Conservation (phyloP, 2,797 vertebrate species). For the Pangasius djambal region DNA sequence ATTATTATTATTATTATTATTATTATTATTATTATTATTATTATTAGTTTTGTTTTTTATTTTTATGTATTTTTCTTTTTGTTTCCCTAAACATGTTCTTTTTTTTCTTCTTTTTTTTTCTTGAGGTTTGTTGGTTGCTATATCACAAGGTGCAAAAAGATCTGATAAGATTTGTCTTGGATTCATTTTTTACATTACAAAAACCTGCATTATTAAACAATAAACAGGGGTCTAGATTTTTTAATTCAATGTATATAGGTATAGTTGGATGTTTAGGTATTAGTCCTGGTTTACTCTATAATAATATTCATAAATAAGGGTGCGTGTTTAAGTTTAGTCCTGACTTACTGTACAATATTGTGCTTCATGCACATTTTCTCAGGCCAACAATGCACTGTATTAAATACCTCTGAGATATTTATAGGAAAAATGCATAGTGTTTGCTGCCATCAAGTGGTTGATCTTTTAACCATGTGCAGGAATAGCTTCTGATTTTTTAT, state of each 20-base stretch:
- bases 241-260: background rate
- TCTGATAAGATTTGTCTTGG: background rate
- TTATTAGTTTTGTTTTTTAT: background rate
- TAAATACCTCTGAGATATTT: background rate
- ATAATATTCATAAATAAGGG: background rate
- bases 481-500: background rate
- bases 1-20: background rate
- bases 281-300: background rate
- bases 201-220: background rate
- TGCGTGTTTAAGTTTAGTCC: background rate
- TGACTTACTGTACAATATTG: background rate
- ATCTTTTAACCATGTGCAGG: background rate
- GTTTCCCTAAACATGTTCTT: background rate
- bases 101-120: no score
- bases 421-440: slow-evolving; percentile 21
- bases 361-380: background rate
- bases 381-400: background rate
- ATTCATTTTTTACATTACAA: background rate
- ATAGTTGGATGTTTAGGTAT: background rate
- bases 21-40: no score
- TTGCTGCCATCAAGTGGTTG: slow-evolving; percentile 68
- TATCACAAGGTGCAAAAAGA: background rate
- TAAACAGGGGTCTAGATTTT: background rate
- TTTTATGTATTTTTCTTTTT: background rate
- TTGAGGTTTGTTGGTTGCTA: background rate